Conservation (phyloP, 2,113 vertebrate genomes). For the Microcebus tavaratra region DNA sequence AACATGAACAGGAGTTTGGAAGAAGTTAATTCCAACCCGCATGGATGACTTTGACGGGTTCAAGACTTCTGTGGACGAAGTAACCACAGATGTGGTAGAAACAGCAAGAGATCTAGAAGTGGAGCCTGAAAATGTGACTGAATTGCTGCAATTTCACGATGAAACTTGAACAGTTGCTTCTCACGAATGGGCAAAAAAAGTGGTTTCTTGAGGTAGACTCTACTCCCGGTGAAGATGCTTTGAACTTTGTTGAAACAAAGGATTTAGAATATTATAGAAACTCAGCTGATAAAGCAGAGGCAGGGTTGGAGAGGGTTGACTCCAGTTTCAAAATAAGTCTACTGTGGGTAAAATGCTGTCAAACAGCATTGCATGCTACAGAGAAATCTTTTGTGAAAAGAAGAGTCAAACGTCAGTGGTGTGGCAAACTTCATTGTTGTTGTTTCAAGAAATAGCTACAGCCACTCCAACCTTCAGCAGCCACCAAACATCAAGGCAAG, state of each 20-base stretch:
- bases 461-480: background rate
- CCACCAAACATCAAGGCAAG: background rate
- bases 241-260: too few relatives aligned
- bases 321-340: background rate
- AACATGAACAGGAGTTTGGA: background rate
- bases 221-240: background rate
- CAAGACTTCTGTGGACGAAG: background rate
- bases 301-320: background rate
- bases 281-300: background rate
- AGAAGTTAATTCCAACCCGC: background rate
- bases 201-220: background rate
- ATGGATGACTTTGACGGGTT: background rate
- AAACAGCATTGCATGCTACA: background rate
- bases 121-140: background rate
- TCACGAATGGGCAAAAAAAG: background rate
- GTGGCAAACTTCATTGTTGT: background rate
- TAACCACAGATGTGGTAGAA: background rate
- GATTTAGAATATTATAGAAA: too few relatives aligned
- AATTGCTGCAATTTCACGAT: background rate
- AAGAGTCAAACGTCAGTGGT: background rate
- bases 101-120: background rate
- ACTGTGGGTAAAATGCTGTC: background rate
- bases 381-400: background rate
- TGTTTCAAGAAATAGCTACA: background rate
- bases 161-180: background rate